Evolutionary conservation across 2,888 invertebrate species (phyloP).

Genomic region (Alviniconcha strummeri): DNA sequence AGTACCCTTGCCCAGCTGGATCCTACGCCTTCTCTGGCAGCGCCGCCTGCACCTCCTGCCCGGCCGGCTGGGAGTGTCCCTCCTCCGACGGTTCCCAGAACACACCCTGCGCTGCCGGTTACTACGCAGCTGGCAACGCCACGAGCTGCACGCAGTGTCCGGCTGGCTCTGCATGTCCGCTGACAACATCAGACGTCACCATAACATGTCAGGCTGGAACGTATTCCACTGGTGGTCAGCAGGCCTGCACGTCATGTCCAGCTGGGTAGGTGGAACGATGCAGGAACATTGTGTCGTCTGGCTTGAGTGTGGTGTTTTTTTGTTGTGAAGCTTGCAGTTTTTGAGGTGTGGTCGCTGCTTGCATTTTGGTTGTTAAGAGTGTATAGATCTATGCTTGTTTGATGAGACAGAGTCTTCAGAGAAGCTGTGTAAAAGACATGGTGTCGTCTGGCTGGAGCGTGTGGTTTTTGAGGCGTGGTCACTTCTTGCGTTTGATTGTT

Average conservation of each 20-base stretch:
- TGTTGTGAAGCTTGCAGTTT: not conserved
- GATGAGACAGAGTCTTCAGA: too few species aligned
- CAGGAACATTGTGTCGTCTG: not conserved
- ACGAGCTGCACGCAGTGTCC: constrained; percentile 57
- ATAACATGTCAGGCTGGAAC: constrained; percentile 56
- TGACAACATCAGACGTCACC: constrained; percentile 43
- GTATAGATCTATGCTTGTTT: too few species aligned
- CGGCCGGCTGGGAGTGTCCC: constrained; percentile 65
- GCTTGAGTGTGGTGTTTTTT: not conserved
- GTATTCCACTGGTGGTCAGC: constrained; percentile 57
- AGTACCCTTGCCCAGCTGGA: constrained; percentile 60
- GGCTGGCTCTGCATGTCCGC: constrained; percentile 41
- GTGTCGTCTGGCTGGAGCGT: too few species aligned
- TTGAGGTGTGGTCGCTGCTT: not conserved
- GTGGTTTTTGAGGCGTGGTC: too few species aligned
- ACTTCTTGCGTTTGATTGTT: too few species aligned
- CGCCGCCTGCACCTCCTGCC: constrained; percentile 59
- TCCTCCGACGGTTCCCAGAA: constrained; percentile 55
- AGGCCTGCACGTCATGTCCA: constrained; percentile 61
- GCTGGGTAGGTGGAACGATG: constrained; percentile 46
- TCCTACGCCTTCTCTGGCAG: constrained; percentile 52
- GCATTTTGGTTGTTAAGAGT: not conserved
- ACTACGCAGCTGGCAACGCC: constrained; percentile 49
- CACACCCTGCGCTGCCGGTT: constrained; percentile 58
- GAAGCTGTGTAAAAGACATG: too few species aligned